A percentile compares a stretch with the other conserved stretches of the same genome.
These are phyloP conservation scores for Rhabditoides inermis DNA, from an alignment of 2,888 invertebrate genomes.

Conservation along the genomic window DNA sequence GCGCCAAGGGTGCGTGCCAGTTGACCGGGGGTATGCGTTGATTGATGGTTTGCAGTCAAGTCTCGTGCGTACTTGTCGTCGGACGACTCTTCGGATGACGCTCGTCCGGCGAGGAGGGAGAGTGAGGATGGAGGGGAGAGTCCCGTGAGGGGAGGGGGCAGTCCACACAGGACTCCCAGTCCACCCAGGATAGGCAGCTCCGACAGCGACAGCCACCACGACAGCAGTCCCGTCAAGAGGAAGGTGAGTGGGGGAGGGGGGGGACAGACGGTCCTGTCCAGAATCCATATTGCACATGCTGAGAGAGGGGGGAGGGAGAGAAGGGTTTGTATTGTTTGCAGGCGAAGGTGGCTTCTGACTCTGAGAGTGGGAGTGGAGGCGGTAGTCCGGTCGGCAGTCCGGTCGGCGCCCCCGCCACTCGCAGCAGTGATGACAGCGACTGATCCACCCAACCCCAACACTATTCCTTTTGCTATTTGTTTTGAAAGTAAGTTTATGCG, in stretches of 20 bases:
- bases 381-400: no score
- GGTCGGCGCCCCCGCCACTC: conserved; percentile 6
- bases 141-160: no score
- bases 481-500: conserved; percentile 15
- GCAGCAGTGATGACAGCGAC: conserved; percentile 13
- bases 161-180: no score
- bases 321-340: no score
- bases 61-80: conserved; percentile 34
- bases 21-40: neutral
- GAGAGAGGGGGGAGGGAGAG: no score
- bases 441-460: no score
- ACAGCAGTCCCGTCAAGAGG: no score
- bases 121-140: conserved; percentile 14
- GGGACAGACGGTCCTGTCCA: neutral
- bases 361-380: no score
- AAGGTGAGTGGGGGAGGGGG: conserved; percentile 5
- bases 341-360: no score
- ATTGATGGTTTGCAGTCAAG: conserved; percentile 24
- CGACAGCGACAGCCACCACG: conserved; percentile 4
- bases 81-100: conserved; percentile 27
- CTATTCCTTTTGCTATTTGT: no score
- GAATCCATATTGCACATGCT: no score
- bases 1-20: conserved; percentile 15
- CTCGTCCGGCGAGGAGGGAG: conserved; percentile 8
- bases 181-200: no score